phyloP scores from a whole-genome alignment of 2,888 invertebrate species.

The Nemotelus nigrinus region DNA sequence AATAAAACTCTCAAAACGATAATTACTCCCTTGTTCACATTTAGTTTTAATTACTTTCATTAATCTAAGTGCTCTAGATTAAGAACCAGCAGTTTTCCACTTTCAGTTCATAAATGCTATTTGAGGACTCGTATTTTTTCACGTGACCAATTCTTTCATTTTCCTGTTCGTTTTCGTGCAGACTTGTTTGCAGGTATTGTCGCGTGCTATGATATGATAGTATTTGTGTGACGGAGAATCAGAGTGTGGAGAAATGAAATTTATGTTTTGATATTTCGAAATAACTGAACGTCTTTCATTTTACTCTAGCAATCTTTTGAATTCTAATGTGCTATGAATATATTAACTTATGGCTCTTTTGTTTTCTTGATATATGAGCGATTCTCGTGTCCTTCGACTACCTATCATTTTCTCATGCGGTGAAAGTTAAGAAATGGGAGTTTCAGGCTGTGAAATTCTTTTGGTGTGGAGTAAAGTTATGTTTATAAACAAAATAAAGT shows the following conservation, averaged over 20 bases:
- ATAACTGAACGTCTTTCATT: too few relatives aligned
- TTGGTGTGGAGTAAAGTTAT: too few relatives aligned
- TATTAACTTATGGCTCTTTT: slow-evolving; percentile 12
- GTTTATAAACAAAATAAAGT: too few relatives aligned
- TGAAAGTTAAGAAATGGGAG: too few relatives aligned
- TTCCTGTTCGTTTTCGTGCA: not conserved
- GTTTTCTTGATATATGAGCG: slow-evolving; percentile 43
- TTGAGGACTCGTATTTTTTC: not conserved
- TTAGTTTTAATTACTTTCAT: slow-evolving; percentile 54
- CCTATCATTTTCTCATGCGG: too few relatives aligned
- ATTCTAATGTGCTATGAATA: not conserved
- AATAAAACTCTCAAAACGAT: slow-evolving; percentile 48
- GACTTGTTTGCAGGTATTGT: not conserved
- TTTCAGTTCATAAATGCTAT: slow-evolving; percentile 6
- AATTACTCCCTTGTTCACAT: slow-evolving; percentile 51
- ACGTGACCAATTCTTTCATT: slow-evolving; percentile 1
- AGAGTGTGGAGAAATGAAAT: too few relatives aligned
- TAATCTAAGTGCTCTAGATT: slow-evolving; percentile 53
- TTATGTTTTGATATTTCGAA: too few relatives aligned
- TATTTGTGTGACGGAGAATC: too few relatives aligned
- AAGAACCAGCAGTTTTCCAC: slow-evolving; percentile 40
- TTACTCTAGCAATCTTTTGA: not conserved
- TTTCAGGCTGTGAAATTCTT: too few relatives aligned
- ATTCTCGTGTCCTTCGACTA: slow-evolving; percentile 31
- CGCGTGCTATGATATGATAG: too few relatives aligned